These are phyloP conservation scores for Polyommatus icarus DNA, from an alignment of 2,888 invertebrate species.

Conservation along the genomic window DNA sequence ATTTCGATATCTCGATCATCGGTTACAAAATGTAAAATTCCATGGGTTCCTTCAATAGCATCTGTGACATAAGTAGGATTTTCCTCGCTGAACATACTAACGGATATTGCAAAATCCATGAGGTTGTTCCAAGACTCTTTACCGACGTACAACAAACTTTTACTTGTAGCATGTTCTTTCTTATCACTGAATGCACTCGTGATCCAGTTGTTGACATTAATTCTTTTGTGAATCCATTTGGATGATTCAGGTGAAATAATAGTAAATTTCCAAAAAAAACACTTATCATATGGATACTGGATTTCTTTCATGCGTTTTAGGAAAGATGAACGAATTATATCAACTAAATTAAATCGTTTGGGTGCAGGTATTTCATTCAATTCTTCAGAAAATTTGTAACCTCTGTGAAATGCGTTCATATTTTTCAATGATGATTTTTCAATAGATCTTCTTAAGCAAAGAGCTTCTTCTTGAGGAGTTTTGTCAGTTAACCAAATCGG, in stretches of 20 bases:
- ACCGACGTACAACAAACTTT: slow-evolving; percentile 61
- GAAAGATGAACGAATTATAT: slow-evolving; percentile 67
- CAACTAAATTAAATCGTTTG: slow-evolving; percentile 66
- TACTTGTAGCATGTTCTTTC: slow-evolving; percentile 56
- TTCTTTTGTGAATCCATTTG: slow-evolving; percentile 65
- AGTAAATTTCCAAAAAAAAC: slow-evolving; percentile 82
- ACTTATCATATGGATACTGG: slow-evolving; percentile 64
- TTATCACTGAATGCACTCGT: slow-evolving; percentile 69
- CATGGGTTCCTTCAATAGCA: slow-evolving; percentile 70
- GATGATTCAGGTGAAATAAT: slow-evolving; percentile 78
- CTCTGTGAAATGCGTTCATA: slow-evolving; percentile 68
- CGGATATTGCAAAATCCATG: slow-evolving; percentile 72
- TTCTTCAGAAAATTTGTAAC: slow-evolving; percentile 66
- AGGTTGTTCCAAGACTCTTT: slow-evolving; percentile 73
- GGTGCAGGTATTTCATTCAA: slow-evolving; percentile 56
- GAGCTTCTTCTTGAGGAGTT: slow-evolving; percentile 63
- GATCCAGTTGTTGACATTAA: slow-evolving; percentile 73
- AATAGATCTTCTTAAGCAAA: slow-evolving; percentile 52
- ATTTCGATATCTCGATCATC: slow-evolving; percentile 50
- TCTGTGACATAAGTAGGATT: slow-evolving; percentile 50
- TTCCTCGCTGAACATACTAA: slow-evolving; percentile 57
- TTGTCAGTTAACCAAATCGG: slow-evolving; percentile 69
- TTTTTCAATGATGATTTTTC: slow-evolving; percentile 60
- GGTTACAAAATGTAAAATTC: slow-evolving; percentile 62
- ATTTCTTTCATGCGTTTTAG: slow-evolving; percentile 75